Base-by-base conservation (phyloP, 2,797 vertebrate genomes). In the Cryptoblepharus egeriae region DNA sequence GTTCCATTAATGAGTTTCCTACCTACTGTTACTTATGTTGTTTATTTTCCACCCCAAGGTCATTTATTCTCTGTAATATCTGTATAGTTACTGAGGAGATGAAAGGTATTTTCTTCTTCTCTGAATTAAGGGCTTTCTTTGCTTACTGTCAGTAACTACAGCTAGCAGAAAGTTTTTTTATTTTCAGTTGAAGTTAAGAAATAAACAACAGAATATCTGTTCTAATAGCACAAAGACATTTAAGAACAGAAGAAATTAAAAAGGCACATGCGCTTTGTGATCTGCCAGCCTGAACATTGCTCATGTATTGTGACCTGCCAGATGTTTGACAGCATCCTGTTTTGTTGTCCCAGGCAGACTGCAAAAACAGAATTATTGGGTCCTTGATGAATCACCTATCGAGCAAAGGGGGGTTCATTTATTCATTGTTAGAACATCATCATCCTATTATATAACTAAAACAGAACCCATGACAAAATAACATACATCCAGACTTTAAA, bases 1-100 rank as follows among this genome's bases (percentile, higher is more conserved):
- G 72, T 85, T 76, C 0, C n/a, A 24, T 24, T 77, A 85, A 85
- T 81, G 67, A 65, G 61, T 77, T 85, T 76, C 30, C 80, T 84
- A 67, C 55, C 57, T 82, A 88, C 15, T 75, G 20, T 64, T 64
- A 3, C 28, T 30, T 6, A 10, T 75, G 18, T 26, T 49, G 30
- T 72, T n/a, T 70, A 32, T 88, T 18, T 70, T 26, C 45, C 58
- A 30, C 84, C 4, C 63, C 18, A 61, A 82, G 74, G 45, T 55
- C 8, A 74, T 0, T 63, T 61, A 37, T 87, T 90, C 13, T 12
- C 68, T 39, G 71, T 22, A 83, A 74, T 69, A 78, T 55, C 26
- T 61, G 11, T 77, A 71, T 10, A 12, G 5, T 70, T n/a, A 11
- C 39, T 61, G 69, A 85, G 10, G 18, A 73, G 58, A 64, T 45